Evolutionary conservation across 2,797 vertebrate genomes (phyloP), one percentile per base, ranked within the genome.

Genomic region (Gambelia wislizenii): DNA sequence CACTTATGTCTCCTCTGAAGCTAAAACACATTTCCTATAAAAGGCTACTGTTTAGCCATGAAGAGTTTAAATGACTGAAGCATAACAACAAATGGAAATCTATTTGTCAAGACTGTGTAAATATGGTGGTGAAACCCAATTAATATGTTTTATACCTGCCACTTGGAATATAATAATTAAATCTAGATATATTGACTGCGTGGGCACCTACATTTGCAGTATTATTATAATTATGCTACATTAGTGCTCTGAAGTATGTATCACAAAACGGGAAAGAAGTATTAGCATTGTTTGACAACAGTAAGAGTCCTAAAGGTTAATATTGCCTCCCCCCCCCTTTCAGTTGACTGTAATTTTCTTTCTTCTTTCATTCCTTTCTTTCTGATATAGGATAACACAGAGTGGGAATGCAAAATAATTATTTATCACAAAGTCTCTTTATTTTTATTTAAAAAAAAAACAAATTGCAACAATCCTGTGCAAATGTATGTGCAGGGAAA

Each of bases 81-180:
- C 6, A 0, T 61, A 89, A 84, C 72, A 77, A 76, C 84, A 67
- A 86, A 86, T 90, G 54, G 81, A 90, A 86, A 47, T 20, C 3
- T 0, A 2, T 81, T 80, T 89, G 70, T 79, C n/a, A 90, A 89
- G 81, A 4, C 52, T 16, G 47, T 90, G 84, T 56, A 92, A 91
- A 91, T 83, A 90, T 88, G 74, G 84, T n/a, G 79, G 89, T 89
- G 91, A 93, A 87, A 67, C 14, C 86, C 76, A 92, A 90, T 93
- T 93, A 69, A 2, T 80, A 91, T 36, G 80, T 47, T 93, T 94
- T 77, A 70, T 81, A 54, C 80, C n/a, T 90, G 86, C 59, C 87
- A 92, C 91, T 83, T 86, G n/a, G 74, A 72, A 81, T 91, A 81
- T 89, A 92, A 93, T 89, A 91, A 90, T 83, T 89, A 86, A 88